Evolutionary conservation across 1,140 invertebrate species (phyloP).

Genomic region (Paracyclopina nana): DNA sequence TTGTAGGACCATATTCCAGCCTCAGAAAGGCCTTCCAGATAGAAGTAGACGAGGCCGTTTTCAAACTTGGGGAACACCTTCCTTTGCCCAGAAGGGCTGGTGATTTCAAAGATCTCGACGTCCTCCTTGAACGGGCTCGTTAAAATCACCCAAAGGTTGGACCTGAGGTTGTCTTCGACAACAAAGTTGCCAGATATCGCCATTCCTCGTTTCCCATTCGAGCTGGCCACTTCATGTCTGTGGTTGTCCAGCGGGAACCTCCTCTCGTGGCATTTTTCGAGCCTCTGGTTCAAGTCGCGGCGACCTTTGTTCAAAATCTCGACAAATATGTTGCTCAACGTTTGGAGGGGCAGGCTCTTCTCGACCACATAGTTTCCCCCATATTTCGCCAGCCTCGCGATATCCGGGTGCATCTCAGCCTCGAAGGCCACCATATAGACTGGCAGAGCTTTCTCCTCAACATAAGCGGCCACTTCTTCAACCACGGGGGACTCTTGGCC

Average conservation of each 20-base stretch:
- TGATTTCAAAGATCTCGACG: slow-evolving; percentile 19
- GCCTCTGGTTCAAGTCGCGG: too few relatives aligned
- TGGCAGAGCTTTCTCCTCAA: background rate
- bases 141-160: slow-evolving; percentile 13
- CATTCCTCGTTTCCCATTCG: background rate
- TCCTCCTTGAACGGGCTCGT: slow-evolving; percentile 7
- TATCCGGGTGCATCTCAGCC: background rate
- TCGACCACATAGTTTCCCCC: background rate
- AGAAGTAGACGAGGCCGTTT: slow-evolving; percentile 20
- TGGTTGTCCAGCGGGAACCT: too few relatives aligned
- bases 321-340: slow-evolving; percentile 4
- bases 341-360: background rate
- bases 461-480: background rate
- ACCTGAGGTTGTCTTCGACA: slow-evolving; percentile 14
- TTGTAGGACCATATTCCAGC: slow-evolving; percentile 19
- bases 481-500: background rate
- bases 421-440: background rate
- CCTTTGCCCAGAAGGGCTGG: slow-evolving; percentile 19
- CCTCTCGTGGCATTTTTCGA: too few relatives aligned
- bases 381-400: background rate
- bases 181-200: slow-evolving; percentile 14
- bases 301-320: background rate
- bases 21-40: slow-evolving; percentile 19
- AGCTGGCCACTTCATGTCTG: slow-evolving; percentile 1
- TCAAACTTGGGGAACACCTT: slow-evolving; percentile 18